These are phyloP conservation scores for Alethe diademata DNA, from an alignment of 2,113 vertebrate genomes.

Conservation along the genomic window DNA sequence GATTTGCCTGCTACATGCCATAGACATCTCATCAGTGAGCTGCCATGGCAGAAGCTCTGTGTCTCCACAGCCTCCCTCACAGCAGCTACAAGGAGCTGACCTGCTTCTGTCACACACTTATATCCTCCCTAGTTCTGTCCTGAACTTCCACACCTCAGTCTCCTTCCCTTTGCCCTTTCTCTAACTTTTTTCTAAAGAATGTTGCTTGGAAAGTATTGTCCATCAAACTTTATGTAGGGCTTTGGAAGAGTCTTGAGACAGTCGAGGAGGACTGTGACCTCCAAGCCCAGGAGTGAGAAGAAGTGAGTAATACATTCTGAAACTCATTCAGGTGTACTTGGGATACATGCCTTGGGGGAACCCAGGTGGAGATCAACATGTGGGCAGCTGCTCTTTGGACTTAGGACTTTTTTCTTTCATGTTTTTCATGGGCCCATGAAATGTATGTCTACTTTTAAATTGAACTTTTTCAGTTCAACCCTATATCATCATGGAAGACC, in stretches of 20 bases:
- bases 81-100: not conserved
- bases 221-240: not conserved
- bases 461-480: not conserved
- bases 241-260: not conserved
- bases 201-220: not conserved
- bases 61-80: not conserved
- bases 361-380: accelerated
- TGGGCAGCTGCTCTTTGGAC: not conserved
- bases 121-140: not conserved
- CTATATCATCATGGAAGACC: not conserved
- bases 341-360: accelerated
- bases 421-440: not conserved
- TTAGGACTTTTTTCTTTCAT: not conserved
- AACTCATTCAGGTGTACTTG: not conserved
- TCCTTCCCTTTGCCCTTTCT: not conserved
- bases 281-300: not conserved
- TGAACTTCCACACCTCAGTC: not conserved
- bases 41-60: not conserved
- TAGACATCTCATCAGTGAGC: not conserved
- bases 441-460: not conserved
- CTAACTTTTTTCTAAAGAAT: not conserved
- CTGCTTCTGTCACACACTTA: accelerated
- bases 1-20: accelerated
- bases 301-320: not conserved
- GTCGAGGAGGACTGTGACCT: not conserved